Base-by-base conservation (phyloP, 1,140 invertebrate species). In the Eubasilissa regina region DNA sequence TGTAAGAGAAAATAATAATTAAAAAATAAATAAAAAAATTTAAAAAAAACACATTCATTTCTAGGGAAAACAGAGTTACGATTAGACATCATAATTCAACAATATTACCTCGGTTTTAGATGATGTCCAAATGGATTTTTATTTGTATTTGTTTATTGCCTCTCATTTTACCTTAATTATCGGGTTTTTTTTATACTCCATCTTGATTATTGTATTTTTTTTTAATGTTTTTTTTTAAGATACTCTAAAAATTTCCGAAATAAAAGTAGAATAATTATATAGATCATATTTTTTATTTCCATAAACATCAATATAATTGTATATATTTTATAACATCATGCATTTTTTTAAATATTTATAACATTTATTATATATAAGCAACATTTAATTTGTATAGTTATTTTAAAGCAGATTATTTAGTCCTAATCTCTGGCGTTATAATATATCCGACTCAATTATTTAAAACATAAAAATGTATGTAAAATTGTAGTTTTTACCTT, bases 21-120 rank as follows among this genome's bases (percentile, higher is more conserved):
- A 35, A 73, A 55, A 68, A 82, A 76, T 66, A 25, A 66, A 75
- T 51, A 78, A 43, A 75, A 72, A 68, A 77, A 77, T 66, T 70
- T 75, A 77, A 77, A 79, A 75, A 19, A 80, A 77, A 83, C 53
- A 79, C 78, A 82, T 80, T 78, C 68, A 82, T 82, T 79, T 79
- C 81, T 82, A 82, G 80, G 44, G 77, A 78, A 80, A 82, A 82
- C 81, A 82, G 81, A 80, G 78, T 82, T 82, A 82, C 81, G 81
- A 82, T 75, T 79, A 82, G 74, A 82, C 81, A 82, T 75, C 81
- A 80, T 82, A 82, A 82, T 72, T 48, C n/a, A 74, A 82, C 73
- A 79, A 82, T 75, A 82, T 82, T 82, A 82, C 81, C 81, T 82
- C 78, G 47, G 12, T 21, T 77, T 77, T 73, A 55, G 77, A 25